These are phyloP conservation scores for Chamaetylas fuelleborni DNA, from an alignment of 2,113 vertebrate genomes.

Conservation along the genomic window DNA sequence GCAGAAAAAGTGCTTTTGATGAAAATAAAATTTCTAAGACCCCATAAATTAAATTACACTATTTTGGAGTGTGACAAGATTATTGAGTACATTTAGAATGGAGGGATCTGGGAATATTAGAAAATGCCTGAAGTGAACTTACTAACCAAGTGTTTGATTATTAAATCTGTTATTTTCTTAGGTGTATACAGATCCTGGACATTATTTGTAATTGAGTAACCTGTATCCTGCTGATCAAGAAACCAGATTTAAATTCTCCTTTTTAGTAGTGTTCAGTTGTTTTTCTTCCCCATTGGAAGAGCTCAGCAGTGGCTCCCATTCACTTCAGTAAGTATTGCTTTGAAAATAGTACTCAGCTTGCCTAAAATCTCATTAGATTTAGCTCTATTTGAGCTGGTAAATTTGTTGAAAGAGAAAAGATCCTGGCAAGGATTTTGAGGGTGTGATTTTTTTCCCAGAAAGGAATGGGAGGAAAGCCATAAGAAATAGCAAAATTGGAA, in stretches of 20 bases:
- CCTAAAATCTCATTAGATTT: not conserved
- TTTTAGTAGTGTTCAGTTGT: not conserved
- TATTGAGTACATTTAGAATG: not conserved
- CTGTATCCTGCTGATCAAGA: not conserved
- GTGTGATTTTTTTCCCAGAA: not conserved
- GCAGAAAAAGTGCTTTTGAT: not conserved
- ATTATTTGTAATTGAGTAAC: not conserved
- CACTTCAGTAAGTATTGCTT: slow-evolving; percentile 45
- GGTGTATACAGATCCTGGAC: not conserved
- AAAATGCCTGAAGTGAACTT: not conserved
- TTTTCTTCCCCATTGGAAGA: not conserved
- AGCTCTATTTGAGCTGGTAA: not conserved
- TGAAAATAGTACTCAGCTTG: not conserved
- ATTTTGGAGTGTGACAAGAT: accelerated
- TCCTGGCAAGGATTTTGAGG: not conserved
- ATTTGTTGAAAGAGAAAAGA: not conserved
- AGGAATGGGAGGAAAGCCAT: accelerated
- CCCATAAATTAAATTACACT: not conserved
- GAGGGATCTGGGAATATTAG: not conserved
- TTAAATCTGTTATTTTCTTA: not conserved
- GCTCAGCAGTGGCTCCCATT: slow-evolving; percentile 1
- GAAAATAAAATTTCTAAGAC: not conserved
- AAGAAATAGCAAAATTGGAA: not conserved
- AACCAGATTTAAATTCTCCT: not conserved
- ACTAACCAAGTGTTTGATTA: not conserved